These are phyloP conservation scores for Drosophila trichaetosa DNA, from an alignment of 2,888 invertebrate species.

Conservation along the genomic window DNA sequence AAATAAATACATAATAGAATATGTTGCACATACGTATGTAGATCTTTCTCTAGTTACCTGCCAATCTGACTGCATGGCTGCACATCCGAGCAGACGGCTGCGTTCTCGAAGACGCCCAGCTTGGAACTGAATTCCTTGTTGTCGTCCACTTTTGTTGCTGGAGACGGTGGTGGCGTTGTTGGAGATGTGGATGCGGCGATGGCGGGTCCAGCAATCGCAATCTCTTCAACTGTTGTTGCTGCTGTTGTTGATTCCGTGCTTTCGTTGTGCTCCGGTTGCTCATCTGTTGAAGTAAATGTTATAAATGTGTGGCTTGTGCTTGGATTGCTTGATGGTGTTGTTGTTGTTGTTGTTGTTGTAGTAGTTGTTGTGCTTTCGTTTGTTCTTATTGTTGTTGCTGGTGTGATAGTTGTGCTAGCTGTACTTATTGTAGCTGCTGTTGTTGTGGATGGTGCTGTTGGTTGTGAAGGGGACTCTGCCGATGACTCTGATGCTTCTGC, in stretches of 20 bases:
- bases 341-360: conserved; percentile 39
- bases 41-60: conserved; percentile 86
- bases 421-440: conserved; percentile 23
- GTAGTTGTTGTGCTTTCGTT: conserved; percentile 47
- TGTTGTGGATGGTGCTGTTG: conserved; percentile 34
- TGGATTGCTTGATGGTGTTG: conserved; percentile 47
- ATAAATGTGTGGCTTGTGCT: conserved; percentile 71
- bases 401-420: conserved; percentile 40
- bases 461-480: conserved; percentile 16
- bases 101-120: conserved; percentile 84
- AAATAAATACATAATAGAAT: background rate
- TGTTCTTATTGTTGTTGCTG: conserved; percentile 50
- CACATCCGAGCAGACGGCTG: conserved; percentile 92
- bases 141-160: conserved; percentile 11
- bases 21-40: background rate
- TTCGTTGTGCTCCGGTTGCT: conserved; percentile 44
- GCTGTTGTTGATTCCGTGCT: conserved; percentile 34
- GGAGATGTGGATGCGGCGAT: conserved; percentile 67
- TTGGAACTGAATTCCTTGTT: conserved; percentile 60
- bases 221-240: conserved; percentile 19
- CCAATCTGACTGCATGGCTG: conserved; percentile 91
- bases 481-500: conserved; percentile 13
- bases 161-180: conserved; percentile 39
- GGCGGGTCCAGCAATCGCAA: conserved; percentile 39
- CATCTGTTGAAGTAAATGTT: conserved; percentile 82